phyloP scores from a whole-genome alignment of 2,888 invertebrate genomes.

The Amphipoea oculea region DNA sequence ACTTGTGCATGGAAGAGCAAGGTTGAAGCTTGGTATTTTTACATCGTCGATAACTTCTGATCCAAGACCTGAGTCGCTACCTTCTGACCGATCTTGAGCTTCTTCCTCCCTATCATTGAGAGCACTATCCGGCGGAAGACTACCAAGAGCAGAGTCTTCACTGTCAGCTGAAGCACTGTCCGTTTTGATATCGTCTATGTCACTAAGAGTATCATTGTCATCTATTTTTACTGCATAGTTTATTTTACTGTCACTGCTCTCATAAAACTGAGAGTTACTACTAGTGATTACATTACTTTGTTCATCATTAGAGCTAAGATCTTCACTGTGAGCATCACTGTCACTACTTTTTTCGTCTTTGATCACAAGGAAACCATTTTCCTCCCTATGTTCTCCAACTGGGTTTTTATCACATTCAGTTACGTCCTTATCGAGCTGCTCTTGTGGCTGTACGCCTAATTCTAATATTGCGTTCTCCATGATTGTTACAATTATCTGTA shows the following conservation, averaged over 20 bases:
- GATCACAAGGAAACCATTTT: slow-evolving; percentile 75
- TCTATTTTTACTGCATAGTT: slow-evolving; percentile 88
- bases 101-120: slow-evolving; percentile 90
- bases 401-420: slow-evolving; percentile 64
- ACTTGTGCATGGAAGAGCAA: slow-evolving; percentile 79
- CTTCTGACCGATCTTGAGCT: slow-evolving; percentile 93
- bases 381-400: slow-evolving; percentile 67
- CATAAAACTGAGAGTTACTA: slow-evolving; percentile 88
- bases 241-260: slow-evolving; percentile 88
- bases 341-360: slow-evolving; percentile 84
- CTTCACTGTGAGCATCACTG: slow-evolving; percentile 86
- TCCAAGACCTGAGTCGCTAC: slow-evolving; percentile 96
- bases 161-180: slow-evolving; percentile 90
- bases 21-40: slow-evolving; percentile 81
- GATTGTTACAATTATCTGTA: slow-evolving; percentile 71
- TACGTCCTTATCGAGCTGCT: slow-evolving; percentile 58
- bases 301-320: slow-evolving; percentile 84
- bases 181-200: slow-evolving; percentile 89
- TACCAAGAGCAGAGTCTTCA: slow-evolving; percentile 92
- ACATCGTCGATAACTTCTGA: slow-evolving; percentile 93
- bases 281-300: slow-evolving; percentile 83
- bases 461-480: slow-evolving; percentile 74
- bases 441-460: slow-evolving; percentile 54
- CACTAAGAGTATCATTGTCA: slow-evolving; percentile 89
- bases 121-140: slow-evolving; percentile 88